Evolutionary conservation across 2,888 invertebrate genomes (phyloP), one percentile per base, ranked within the genome.

Genomic region (Muscina levida): DNA sequence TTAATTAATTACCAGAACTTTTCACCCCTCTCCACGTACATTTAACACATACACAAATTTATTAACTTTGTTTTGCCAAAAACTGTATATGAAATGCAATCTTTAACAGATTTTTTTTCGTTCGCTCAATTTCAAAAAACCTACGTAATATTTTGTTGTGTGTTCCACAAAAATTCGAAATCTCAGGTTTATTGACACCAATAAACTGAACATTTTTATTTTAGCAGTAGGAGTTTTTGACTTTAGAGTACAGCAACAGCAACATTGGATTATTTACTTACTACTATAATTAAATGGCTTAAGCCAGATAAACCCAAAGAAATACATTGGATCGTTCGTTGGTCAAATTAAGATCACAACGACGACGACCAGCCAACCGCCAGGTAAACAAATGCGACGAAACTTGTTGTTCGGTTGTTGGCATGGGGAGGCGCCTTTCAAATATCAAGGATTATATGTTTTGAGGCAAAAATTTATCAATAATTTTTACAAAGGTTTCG

Each of bases 161-260:
- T 62, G 62, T 42, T 62, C 42, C 42, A 62, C 42, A 62, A 62
- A 59, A 42, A 62, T 42, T 19, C 15, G n/a, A 42, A 62, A 57
- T 31, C 31, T 17, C 13, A 42, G 42, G 42, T 42, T 42, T 62
- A 62, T 62, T 62, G 62, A 62, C 62, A 62, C 42, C 62, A 42
- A 62, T 62, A 62, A 62, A 62, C 13, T 39, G 42, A 62, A 62
- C 31, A 31, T 5, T 31, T 31, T 31, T 3, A 8, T 62, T 62
- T 62, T 42, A 62, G 42, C 62, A 62, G 62, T 62, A 62, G 62
- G 62, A 62, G 62, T 62, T 62, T 15, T 56, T 56, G 51, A 51
- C 19, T 39, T 39, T 31, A 59, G 59, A 59, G 59, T 59, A 17
- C 24, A 39, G 37, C 59, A 59, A 59, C 44, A 2, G n/a, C 51